phyloP scores from a whole-genome alignment of 2,113 vertebrate genomes.

The Lonchura striata region DNA sequence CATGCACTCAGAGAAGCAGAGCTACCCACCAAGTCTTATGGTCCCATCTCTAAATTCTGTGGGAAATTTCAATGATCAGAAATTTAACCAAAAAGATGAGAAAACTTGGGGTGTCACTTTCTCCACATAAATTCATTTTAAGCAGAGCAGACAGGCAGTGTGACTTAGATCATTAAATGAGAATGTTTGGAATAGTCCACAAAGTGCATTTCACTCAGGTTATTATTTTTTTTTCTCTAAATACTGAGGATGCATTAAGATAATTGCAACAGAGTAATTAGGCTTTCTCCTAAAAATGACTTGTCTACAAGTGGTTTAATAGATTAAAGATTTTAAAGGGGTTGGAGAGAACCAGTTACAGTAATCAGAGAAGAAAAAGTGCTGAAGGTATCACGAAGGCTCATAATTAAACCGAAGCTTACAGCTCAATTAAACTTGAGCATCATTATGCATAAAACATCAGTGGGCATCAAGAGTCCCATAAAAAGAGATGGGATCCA shows the following conservation, averaged over 20 bases:
- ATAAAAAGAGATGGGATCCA: constrained; percentile 66
- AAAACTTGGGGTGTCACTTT: neutral
- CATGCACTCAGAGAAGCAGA: neutral
- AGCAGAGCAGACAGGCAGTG: neutral
- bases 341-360: constrained; percentile 61
- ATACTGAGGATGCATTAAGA: constrained; percentile 58
- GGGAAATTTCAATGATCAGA: neutral
- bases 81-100: neutral
- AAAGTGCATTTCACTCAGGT: constrained; percentile 36
- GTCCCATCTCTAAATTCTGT: neutral
- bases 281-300: constrained; percentile 64
- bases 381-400: constrained; percentile 69
- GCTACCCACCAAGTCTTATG: neutral
- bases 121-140: neutral
- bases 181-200: constrained; percentile 10
- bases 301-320: constrained; percentile 62
- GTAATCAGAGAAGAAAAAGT: constrained; percentile 73
- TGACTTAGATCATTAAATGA: constrained; percentile 5
- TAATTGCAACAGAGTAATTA: constrained; percentile 64
- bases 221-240: neutral
- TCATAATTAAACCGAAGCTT: constrained; percentile 79
- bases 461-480: constrained; percentile 63
- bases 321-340: constrained; percentile 68
- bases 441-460: constrained; percentile 76
- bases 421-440: constrained; percentile 77